Evolutionary conservation across 2,797 vertebrate species (phyloP).

Genomic region (Lophotriccus pileatus): DNA sequence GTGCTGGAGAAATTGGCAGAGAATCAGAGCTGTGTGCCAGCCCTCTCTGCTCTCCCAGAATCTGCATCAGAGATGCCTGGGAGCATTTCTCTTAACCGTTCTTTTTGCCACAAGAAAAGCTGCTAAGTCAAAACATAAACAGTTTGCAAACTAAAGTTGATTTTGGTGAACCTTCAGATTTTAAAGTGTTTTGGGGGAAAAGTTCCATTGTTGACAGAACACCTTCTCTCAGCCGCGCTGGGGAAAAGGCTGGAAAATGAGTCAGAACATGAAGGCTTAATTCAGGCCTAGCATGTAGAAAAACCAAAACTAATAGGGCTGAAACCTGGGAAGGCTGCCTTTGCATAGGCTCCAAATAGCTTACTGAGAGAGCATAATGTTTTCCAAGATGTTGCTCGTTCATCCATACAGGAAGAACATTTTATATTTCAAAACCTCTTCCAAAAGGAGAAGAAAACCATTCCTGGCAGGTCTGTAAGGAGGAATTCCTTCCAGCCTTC

Average conservation of each 20-base stretch:
- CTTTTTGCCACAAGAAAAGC: conserved; percentile 21
- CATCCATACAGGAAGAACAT: neutral
- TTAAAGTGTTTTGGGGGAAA: neutral
- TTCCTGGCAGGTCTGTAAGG: neutral
- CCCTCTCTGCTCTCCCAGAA: conserved; percentile 56
- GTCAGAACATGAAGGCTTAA: conserved; percentile 17
- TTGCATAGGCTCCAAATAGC: neutral
- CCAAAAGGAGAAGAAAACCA: neutral
- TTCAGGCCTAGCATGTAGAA: neutral
- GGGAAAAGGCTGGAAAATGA: conserved; percentile 25
- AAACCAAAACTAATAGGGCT: neutral
- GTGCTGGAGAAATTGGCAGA: conserved; percentile 52
- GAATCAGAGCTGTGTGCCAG: conserved; percentile 54
- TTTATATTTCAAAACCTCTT: neutral
- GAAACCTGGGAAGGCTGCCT: neutral
- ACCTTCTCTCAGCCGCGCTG: neutral
- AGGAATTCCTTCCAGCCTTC: neutral
- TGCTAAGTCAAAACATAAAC: conserved; percentile 45
- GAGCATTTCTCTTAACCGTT: conserved; percentile 25
- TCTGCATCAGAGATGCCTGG: conserved; percentile 29
- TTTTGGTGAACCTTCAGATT: conserved; percentile 14
- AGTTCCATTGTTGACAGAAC: conserved; percentile 27
- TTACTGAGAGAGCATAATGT: neutral
- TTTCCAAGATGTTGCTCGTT: neutral
- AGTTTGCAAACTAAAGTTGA: conserved; percentile 48